Conservation (phyloP, 1,140 invertebrate genomes). For the Drosophila truncata region DNA sequence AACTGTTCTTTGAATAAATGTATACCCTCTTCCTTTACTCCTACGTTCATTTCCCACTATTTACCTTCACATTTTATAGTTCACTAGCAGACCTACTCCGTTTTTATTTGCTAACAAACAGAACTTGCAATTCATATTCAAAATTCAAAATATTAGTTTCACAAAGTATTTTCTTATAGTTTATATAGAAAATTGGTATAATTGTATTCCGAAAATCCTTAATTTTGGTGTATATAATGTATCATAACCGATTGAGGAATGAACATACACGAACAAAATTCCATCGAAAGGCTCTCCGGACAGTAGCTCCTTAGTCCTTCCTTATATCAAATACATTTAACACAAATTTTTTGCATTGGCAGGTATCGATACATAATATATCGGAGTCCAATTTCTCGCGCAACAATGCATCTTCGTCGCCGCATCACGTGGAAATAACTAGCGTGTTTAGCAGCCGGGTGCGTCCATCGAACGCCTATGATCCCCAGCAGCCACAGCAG, state of each 20-base stretch:
- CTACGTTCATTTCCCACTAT: too few relatives aligned
- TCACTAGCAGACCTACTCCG: too few relatives aligned
- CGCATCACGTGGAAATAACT: conserved; percentile 85
- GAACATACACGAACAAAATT: background rate
- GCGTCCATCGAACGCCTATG: conserved; percentile 58
- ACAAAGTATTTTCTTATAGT: background rate
- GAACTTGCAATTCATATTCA: background rate
- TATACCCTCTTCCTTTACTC: too few relatives aligned
- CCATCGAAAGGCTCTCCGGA: background rate
- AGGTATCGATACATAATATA: conserved; percentile 87
- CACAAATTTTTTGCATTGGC: background rate
- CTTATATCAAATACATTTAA: background rate
- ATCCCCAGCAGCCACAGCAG: conserved; percentile 49
- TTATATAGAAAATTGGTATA: too few relatives aligned
- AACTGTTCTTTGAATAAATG: too few relatives aligned
- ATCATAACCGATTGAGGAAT: background rate
- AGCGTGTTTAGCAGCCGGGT: conserved; percentile 77
- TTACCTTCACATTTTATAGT: background rate
- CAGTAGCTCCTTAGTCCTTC: background rate
- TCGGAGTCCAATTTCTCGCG: conserved; percentile 86
- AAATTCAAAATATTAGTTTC: background rate
- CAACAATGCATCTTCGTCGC: conserved; percentile 82
- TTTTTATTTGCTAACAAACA: too few relatives aligned
- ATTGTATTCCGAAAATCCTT: too few relatives aligned
- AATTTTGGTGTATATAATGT: background rate